These are phyloP conservation scores for Notolabrus celidotus DNA, from an alignment of 2,797 vertebrate genomes.

Conservation along the genomic window DNA sequence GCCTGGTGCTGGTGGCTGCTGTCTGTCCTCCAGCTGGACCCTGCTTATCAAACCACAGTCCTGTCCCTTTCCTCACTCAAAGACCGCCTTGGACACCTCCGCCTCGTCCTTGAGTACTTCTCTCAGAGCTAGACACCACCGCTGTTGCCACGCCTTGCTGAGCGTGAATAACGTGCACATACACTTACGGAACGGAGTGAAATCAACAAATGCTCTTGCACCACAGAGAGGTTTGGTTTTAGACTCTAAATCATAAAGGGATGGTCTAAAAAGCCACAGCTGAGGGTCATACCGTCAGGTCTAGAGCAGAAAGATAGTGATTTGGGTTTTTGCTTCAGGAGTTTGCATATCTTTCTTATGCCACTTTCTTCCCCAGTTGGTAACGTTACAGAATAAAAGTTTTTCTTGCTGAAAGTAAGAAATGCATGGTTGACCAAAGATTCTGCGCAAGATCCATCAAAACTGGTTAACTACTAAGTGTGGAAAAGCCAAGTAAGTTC, in stretches of 20 bases:
- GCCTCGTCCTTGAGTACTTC: conserved; percentile 87
- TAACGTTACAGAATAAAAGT: neutral
- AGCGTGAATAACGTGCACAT: conserved; percentile 19
- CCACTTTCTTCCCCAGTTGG: neutral
- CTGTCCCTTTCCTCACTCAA: conserved; percentile 89
- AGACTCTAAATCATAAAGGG: conserved; percentile 12
- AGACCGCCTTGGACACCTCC: conserved; percentile 88
- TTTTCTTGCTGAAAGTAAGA: conserved; percentile 17
- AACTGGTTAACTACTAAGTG: conserved; percentile 7
- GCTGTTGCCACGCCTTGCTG: neutral
- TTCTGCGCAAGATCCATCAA: conserved; percentile 22
- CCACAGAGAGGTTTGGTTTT: conserved; percentile 5
- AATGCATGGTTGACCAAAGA: conserved; percentile 66
- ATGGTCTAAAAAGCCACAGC: conserved; percentile 15
- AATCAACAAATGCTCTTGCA: conserved; percentile 31
- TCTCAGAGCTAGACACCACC: conserved; percentile 82
- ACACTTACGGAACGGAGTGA: conserved; percentile 28
- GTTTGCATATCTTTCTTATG: conserved; percentile 30
- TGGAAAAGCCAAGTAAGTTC: neutral
- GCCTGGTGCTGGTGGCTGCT: conserved; percentile 95
- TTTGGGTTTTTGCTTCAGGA: conserved; percentile 24
- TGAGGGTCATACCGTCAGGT: conserved; percentile 35
- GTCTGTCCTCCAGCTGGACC: conserved; percentile 91
- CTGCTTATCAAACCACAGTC: conserved; percentile 88
- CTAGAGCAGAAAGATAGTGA: conserved; percentile 9